phyloP scores from a whole-genome alignment of 2,113 vertebrate genomes.

The Microtus richardsoni region DNA sequence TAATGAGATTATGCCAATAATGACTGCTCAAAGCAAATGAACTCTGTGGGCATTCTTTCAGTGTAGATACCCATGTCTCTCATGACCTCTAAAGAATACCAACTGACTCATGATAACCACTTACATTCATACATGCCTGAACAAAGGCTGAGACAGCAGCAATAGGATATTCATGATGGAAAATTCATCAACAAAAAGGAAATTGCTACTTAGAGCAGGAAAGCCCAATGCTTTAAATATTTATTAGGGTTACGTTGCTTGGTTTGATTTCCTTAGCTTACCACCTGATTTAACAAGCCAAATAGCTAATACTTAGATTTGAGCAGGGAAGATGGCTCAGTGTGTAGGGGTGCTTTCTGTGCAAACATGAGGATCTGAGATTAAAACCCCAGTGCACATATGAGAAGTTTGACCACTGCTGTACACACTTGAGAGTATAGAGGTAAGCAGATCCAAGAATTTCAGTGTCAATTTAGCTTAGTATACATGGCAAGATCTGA shows the following conservation, averaged over 20 bases:
- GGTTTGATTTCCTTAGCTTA: background rate
- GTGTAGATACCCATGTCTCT: background rate
- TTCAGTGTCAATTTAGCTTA: background rate
- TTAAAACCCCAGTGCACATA: background rate
- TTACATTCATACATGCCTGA: background rate
- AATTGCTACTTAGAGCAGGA: background rate
- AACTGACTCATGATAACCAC: background rate
- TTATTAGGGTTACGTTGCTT: background rate
- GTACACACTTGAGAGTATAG: background rate
- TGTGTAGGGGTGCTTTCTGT: too few relatives aligned
- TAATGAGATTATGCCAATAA: background rate
- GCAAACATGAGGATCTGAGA: background rate
- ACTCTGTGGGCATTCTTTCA: background rate
- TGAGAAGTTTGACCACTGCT: background rate
- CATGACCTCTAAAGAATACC: background rate
- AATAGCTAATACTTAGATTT: background rate
- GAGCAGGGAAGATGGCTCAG: background rate
- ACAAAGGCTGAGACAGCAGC: background rate
- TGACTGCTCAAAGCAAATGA: background rate
- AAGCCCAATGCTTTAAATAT: background rate
- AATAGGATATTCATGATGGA: background rate
- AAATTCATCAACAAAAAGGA: background rate
- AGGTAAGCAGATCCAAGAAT: background rate
- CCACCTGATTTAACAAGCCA: background rate
- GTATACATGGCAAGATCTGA: background rate